Evolutionary conservation across 1,140 invertebrate species (phyloP).

Genomic region (Bombus pascuorum): DNA sequence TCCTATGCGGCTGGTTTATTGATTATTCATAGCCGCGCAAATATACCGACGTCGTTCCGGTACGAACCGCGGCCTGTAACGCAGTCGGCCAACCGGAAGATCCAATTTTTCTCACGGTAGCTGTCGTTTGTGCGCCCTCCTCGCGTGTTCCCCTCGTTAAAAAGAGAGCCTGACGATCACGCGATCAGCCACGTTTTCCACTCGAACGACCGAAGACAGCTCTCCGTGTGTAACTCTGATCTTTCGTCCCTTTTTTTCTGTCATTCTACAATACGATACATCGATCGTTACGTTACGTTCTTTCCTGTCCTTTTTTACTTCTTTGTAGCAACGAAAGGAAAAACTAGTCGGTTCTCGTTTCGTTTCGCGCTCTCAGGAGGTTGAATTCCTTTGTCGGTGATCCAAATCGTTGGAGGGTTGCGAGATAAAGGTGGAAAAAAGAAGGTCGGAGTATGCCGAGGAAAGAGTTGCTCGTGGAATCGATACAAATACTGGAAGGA

Average conservation of each 20-base stretch:
- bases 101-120: slow-evolving; percentile 59
- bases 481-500: not conserved
- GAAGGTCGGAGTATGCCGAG: not conserved
- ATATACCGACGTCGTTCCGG: slow-evolving; percentile 14
- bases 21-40: slow-evolving; percentile 47
- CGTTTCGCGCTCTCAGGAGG: not conserved
- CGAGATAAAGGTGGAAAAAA: not conserved
- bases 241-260: not conserved
- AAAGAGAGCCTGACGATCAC: slow-evolving; percentile 10
- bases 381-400: not conserved
- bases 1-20: slow-evolving; percentile 24
- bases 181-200: slow-evolving; percentile 18
- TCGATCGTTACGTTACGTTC: not conserved
- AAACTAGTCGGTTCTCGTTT: not conserved
- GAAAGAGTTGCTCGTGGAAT: not conserved
- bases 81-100: slow-evolving; percentile 50
- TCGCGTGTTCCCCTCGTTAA: slow-evolving; percentile 27
- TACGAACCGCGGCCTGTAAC: slow-evolving; percentile 17
- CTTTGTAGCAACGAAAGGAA: not conserved
- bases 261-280: not conserved
- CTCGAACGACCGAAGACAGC: slow-evolving; percentile 35
- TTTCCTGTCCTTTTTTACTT: not conserved
- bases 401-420: not conserved
- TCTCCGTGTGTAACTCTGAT: not conserved
- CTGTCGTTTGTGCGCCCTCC: slow-evolving; percentile 27